These are phyloP conservation scores for Acrossocheilus fasciatus DNA, from an alignment of 2,797 vertebrate species.

Conservation along the genomic window DNA sequence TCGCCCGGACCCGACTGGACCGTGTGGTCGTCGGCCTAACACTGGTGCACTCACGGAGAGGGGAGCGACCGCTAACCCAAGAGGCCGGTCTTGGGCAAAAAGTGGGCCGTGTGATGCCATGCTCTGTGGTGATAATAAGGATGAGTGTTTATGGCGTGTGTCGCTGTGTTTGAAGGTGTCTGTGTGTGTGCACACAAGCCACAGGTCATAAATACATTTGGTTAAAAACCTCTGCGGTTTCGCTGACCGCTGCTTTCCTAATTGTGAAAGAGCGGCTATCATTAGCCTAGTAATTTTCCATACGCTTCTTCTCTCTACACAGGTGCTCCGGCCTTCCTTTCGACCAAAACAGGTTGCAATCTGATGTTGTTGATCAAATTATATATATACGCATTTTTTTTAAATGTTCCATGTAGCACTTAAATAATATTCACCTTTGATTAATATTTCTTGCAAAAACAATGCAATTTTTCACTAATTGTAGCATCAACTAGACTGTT, in stretches of 20 bases:
- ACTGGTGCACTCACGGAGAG: slow-evolving; percentile 52
- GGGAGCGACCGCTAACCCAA: slow-evolving; percentile 39
- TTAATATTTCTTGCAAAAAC: not conserved
- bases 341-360: slow-evolving; percentile 11
- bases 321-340: slow-evolving; percentile 33
- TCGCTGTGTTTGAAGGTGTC: slow-evolving; percentile 52
- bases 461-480: not conserved
- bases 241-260: slow-evolving; percentile 70
- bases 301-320: slow-evolving; percentile 56
- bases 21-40: slow-evolving; percentile 66
- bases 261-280: slow-evolving; percentile 74
- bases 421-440: not conserved
- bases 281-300: slow-evolving; percentile 82
- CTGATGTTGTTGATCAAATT: not conserved
- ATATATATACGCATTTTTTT: not conserved
- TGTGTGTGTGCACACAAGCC: slow-evolving; percentile 58
- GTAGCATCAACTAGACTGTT: not conserved
- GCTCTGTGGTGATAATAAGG: slow-evolving; percentile 31
- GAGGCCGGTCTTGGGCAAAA: slow-evolving; percentile 14
- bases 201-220: slow-evolving; percentile 81
- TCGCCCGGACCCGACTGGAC: slow-evolving; percentile 71
- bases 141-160: slow-evolving; percentile 49
- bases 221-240: slow-evolving; percentile 57
- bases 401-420: not conserved
- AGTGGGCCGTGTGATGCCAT: slow-evolving; percentile 4